These are phyloP conservation scores for Campylomormyrus tamandua DNA, from an alignment of 2,113 vertebrate species.

Conservation along the genomic window DNA sequence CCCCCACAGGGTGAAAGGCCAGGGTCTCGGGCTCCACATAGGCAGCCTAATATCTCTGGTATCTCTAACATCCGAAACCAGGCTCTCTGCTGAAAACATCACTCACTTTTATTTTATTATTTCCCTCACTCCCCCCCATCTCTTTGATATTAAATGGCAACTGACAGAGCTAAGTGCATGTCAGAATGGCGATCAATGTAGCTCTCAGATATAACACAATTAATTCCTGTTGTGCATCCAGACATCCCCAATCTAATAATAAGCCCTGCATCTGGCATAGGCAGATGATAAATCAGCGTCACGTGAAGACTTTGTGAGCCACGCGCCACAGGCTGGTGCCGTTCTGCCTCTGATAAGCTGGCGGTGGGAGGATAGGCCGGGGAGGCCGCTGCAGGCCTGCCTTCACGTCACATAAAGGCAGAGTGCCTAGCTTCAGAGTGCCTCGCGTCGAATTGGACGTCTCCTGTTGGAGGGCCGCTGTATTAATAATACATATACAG, in stretches of 20 bases:
- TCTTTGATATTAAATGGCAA: conserved; percentile 37
- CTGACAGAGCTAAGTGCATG: conserved; percentile 43
- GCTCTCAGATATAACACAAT: conserved; percentile 35
- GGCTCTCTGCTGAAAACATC: conserved; percentile 19
- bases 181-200: conserved; percentile 42
- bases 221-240: conserved; percentile 35
- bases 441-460: conserved; percentile 30
- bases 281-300: conserved; percentile 23
- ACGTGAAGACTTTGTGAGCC: conserved; percentile 28
- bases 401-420: conserved; percentile 10
- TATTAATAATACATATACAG: conserved; percentile 41
- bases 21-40: background rate
- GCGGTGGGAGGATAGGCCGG: background rate
- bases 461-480: conserved; percentile 24
- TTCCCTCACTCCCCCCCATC: conserved; percentile 4
- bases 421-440: background rate
- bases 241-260: conserved; percentile 42
- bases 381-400: conserved; percentile 5
- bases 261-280: conserved; percentile 23
- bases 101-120: conserved; percentile 19
- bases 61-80: background rate
- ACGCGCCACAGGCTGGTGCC: conserved; percentile 25
- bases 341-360: conserved; percentile 25
- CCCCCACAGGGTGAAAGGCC: background rate
- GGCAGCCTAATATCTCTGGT: background rate